Evolutionary conservation across 2,113 vertebrate genomes (phyloP).

Genomic region (Azemiops feae): DNA sequence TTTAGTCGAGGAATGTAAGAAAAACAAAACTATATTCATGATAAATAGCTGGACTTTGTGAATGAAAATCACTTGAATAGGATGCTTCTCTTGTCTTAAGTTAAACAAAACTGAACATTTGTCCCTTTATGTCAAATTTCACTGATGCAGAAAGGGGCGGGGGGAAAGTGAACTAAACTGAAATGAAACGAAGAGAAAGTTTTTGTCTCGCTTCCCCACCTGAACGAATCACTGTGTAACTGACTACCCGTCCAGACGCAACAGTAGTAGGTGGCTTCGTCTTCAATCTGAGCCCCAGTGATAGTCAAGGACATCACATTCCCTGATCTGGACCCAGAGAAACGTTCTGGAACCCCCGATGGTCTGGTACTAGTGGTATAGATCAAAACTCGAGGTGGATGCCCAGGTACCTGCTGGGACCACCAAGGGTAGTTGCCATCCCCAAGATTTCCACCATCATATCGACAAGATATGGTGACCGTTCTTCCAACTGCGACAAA

Average conservation of each 20-base stretch:
- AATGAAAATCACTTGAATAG: too few relatives aligned
- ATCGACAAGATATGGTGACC: background rate
- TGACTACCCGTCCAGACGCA: background rate
- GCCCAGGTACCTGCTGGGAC: background rate
- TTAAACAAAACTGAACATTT: too few relatives aligned
- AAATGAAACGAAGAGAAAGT: background rate
- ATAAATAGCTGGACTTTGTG: too few relatives aligned
- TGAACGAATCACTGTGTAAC: background rate
- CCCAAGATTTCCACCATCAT: background rate
- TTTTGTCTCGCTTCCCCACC: background rate
- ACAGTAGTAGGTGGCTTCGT: background rate
- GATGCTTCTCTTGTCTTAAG: too few relatives aligned
- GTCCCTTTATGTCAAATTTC: background rate
- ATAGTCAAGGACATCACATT: background rate
- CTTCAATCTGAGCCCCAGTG: background rate
- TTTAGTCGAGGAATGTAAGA: too few relatives aligned
- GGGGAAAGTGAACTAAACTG: too few relatives aligned
- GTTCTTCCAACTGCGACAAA: background rate
- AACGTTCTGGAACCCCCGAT: background rate
- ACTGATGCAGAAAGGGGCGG: background rate
- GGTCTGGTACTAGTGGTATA: background rate
- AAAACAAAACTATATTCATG: too few relatives aligned
- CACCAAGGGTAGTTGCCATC: background rate
- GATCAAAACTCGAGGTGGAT: background rate
- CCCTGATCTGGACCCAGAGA: background rate